phyloP scores from a whole-genome alignment of 2,113 vertebrate genomes.

The Cyanocitta stelleri region DNA sequence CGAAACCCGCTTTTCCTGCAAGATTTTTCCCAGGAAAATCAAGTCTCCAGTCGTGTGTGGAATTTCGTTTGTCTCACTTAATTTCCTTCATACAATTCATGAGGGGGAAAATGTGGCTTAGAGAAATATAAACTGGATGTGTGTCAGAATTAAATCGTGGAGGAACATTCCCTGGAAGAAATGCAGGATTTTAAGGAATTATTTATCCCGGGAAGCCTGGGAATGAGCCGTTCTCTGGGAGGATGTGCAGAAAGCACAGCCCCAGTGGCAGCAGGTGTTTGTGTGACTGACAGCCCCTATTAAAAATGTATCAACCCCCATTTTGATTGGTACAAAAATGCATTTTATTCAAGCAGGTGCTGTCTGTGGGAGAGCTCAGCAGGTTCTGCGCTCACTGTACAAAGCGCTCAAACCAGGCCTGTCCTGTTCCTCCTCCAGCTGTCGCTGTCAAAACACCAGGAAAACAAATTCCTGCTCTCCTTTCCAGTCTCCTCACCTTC shows the following conservation, averaged over 20 bases:
- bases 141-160: neutral
- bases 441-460: neutral
- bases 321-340: neutral
- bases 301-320: neutral
- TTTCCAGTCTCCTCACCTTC: neutral
- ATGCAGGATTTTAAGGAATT: neutral
- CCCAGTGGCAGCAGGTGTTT: neutral
- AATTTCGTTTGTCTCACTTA: neutral
- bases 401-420: neutral
- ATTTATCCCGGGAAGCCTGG: neutral
- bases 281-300: neutral
- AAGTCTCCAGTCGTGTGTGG: neutral
- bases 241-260: neutral
- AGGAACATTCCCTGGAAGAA: neutral
- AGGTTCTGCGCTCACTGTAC: neutral
- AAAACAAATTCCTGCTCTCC: neutral
- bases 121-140: neutral
- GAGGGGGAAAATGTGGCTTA: neutral
- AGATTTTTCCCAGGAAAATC: neutral
- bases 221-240: accelerated
- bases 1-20: neutral
- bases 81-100: neutral
- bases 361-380: neutral
- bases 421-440: neutral
- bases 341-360: accelerated